Percentiles rank a stretch among this genome's conserved stretches.
These are phyloP conservation scores for Thalpophila matura DNA, from an alignment of 2,888 invertebrate genomes.

Conservation along the genomic window DNA sequence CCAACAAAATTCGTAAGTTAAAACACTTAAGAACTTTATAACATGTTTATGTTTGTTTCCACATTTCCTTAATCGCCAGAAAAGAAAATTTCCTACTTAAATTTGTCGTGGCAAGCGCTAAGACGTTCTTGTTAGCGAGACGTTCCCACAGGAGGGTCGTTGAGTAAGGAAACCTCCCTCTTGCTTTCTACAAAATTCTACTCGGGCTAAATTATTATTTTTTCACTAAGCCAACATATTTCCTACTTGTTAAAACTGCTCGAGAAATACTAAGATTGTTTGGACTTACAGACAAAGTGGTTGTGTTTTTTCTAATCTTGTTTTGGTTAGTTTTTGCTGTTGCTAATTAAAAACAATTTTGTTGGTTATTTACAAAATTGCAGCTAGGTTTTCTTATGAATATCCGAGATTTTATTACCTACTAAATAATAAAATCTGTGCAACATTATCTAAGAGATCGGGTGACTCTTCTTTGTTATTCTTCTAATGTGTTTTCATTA, in stretches of 20 bases:
- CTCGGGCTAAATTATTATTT: conserved; percentile 45
- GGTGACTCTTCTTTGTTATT: no score
- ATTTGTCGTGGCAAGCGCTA: conserved; percentile 62
- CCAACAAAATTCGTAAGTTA: conserved; percentile 34
- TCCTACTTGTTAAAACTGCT: conserved; percentile 26
- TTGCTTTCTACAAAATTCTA: conserved; percentile 56
- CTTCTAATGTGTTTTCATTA: no score
- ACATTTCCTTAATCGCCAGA: conserved; percentile 51
- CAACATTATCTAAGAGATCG: no score
- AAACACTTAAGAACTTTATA: conserved; percentile 47
- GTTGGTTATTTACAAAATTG: background rate
- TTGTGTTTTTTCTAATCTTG: background rate
- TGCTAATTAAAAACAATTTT: background rate
- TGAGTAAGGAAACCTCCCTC: conserved; percentile 53
- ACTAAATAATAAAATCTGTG: no score
- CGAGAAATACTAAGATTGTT: conserved; percentile 11
- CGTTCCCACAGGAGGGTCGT: conserved; percentile 62
- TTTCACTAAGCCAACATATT: conserved; percentile 46
- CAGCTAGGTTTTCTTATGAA: no score
- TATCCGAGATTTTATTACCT: no score
- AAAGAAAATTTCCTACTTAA: conserved; percentile 62
- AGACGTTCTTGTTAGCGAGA: conserved; percentile 62
- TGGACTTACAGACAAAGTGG: background rate
- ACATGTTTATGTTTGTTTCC: conserved; percentile 53
- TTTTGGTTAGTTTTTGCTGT: background rate